Evolutionary conservation across 2,113 vertebrate genomes (phyloP).

Genomic region (Callocephalon fimbriatum): DNA sequence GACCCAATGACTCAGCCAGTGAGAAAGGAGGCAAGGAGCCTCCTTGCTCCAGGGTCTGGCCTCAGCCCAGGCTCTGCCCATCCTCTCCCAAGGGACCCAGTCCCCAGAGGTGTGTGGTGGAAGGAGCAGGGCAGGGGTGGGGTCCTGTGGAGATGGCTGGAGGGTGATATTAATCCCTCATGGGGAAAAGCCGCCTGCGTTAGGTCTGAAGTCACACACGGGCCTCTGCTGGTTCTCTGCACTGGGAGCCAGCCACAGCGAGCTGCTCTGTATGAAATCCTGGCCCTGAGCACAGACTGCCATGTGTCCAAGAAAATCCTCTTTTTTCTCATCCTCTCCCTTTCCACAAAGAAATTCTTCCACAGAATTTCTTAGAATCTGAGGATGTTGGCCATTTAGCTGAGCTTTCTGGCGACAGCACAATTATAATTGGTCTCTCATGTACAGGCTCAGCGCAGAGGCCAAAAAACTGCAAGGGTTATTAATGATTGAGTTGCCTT

Average conservation of each 20-base stretch:
- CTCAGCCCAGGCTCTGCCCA: background rate
- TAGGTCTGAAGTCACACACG: background rate
- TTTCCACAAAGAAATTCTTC: constrained; percentile 53
- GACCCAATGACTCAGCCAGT: background rate
- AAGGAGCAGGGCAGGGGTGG: background rate
- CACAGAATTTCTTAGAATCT: constrained; percentile 63
- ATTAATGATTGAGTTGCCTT: constrained; percentile 62
- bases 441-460: background rate
- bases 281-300: background rate
- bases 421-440: constrained; percentile 52
- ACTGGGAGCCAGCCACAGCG: background rate
- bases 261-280: constrained; percentile 38
- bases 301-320: constrained; percentile 61
- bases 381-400: constrained; percentile 41
- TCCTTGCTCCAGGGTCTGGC: background rate
- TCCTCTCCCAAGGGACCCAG: background rate
- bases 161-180: background rate
- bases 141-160: background rate
- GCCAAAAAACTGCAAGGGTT: constrained; percentile 63
- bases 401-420: constrained; percentile 28
- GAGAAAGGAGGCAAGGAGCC: background rate
- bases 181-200: background rate
- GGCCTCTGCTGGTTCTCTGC: background rate
- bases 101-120: background rate
- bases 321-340: constrained; percentile 39